Evolutionary conservation across 2,888 invertebrate species (phyloP).

Genomic region (Pycnomerus fuliginosus): DNA sequence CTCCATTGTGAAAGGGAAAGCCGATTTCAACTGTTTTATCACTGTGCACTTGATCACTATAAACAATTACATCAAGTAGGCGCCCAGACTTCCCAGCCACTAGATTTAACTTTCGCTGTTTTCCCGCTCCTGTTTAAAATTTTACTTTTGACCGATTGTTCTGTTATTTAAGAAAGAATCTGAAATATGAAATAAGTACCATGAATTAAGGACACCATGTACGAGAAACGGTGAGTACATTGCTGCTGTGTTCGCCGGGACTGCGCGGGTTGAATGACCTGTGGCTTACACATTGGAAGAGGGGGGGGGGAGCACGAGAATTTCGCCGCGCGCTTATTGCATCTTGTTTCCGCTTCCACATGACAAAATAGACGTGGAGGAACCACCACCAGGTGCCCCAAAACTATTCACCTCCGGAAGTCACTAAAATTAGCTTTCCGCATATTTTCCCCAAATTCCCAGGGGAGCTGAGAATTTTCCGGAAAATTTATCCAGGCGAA

Average conservation of each 20-base stretch:
- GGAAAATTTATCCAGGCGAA: too few species aligned
- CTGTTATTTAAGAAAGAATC: conserved; percentile 21
- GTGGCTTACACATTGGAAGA: conserved; percentile 45
- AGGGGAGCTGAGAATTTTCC: too few species aligned
- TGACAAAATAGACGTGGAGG: conserved; percentile 26
- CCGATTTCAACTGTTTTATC: conserved; percentile 16
- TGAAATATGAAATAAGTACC: conserved; percentile 46
- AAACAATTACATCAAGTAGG: conserved; percentile 18
- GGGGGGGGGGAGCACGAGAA: conserved; percentile 42
- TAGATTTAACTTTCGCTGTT: conserved; percentile 2
- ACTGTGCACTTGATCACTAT: conserved; percentile 22
- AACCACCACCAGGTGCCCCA: conserved; percentile 4
- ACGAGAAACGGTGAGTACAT: conserved; percentile 46
- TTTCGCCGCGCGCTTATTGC: conserved; percentile 51
- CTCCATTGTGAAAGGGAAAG: conserved; percentile 22
- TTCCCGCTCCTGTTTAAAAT: too few species aligned
- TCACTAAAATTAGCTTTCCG: too few species aligned
- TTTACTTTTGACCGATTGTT: conserved; percentile 3
- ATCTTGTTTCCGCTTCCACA: conserved; percentile 52
- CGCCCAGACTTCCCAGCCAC: conserved; percentile 1
- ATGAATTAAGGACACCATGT: conserved; percentile 46
- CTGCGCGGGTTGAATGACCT: conserved; percentile 54
- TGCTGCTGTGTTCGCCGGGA: conserved; percentile 50
- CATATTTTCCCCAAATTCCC: conserved; percentile 2
- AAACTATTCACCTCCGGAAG: conserved; percentile 1